phyloP scores from a whole-genome alignment of 2,797 vertebrate genomes.

The Dendrocincla fuliginosa region DNA sequence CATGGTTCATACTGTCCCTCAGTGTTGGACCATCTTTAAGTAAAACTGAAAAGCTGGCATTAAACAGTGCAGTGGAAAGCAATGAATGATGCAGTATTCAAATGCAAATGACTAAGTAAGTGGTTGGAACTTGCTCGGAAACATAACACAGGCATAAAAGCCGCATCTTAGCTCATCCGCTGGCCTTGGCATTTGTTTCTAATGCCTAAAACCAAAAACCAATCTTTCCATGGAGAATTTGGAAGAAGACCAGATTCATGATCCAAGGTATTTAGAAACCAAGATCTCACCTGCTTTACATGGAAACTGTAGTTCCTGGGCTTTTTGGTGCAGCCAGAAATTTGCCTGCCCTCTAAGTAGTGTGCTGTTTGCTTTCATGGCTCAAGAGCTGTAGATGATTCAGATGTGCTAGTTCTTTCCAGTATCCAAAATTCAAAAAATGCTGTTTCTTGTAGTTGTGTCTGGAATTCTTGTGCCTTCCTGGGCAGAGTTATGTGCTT shows the following conservation, averaged over 20 bases:
- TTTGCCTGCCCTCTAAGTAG: not conserved
- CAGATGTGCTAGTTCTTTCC: not conserved
- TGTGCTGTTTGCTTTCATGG: not conserved
- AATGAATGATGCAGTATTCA: not conserved
- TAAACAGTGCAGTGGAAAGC: not conserved
- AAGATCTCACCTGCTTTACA: conserved; percentile 19
- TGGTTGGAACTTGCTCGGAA: not conserved
- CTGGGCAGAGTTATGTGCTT: not conserved
- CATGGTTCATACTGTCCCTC: not conserved
- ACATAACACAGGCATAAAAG: not conserved
- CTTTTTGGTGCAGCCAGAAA: not conserved
- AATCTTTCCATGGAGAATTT: not conserved
- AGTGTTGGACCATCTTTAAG: not conserved
- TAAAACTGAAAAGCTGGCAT: not conserved
- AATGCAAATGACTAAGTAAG: not conserved
- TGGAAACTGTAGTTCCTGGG: conserved; percentile 29
- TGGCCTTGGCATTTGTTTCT: not conserved
- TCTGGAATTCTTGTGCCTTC: not conserved
- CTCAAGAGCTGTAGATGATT: not conserved
- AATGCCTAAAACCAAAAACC: not conserved
- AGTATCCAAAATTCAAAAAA: not conserved
- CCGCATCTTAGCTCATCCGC: not conserved
- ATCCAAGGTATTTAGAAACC: conserved; percentile 17
- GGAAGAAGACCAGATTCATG: not conserved
- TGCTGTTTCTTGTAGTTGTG: not conserved